phyloP scores from a whole-genome alignment of 1,140 invertebrate species.

The Nasonia vitripennis region DNA sequence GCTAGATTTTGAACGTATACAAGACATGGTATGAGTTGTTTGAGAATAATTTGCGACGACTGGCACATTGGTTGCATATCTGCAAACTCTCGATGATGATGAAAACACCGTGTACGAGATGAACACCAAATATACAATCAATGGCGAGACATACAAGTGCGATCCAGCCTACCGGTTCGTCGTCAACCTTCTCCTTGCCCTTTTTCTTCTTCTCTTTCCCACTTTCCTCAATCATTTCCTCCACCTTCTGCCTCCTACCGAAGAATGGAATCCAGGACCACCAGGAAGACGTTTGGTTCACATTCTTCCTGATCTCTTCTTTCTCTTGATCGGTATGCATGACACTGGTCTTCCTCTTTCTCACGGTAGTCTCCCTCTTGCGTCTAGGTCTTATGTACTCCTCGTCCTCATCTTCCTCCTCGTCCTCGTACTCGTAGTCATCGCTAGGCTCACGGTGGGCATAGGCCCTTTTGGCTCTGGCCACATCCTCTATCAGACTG shows the following conservation, averaged over 20 bases:
- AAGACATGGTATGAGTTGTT: background rate
- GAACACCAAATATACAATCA: background rate
- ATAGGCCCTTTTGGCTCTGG: conserved; percentile 65
- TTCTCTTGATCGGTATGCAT: conserved; percentile 54
- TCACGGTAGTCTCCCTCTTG: conserved; percentile 40
- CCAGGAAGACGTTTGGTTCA: conserved; percentile 56
- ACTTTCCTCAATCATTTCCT: conserved; percentile 44
- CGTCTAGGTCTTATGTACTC: background rate
- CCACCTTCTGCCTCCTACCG: conserved; percentile 55
- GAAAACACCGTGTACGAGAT: background rate
- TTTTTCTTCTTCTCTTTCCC: conserved; percentile 49
- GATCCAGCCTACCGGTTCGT: conserved; percentile 19
- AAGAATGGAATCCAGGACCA: conserved; percentile 67
- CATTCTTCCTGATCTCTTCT: conserved; percentile 26
- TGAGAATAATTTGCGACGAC: background rate
- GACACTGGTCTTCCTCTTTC: conserved; percentile 55
- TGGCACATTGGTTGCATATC: background rate
- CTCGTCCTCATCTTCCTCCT: conserved; percentile 50
- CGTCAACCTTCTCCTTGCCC: conserved; percentile 25
- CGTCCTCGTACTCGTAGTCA: conserved; percentile 57
- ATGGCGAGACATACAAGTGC: background rate
- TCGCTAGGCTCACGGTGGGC: conserved; percentile 52
- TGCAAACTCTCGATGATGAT: background rate
- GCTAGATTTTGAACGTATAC: background rate
- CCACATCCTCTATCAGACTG: conserved; percentile 66